Evolutionary conservation across 2,797 vertebrate species (phyloP), one percentile per base, ranked within the genome.

Genomic region (Myotis myotis): DNA sequence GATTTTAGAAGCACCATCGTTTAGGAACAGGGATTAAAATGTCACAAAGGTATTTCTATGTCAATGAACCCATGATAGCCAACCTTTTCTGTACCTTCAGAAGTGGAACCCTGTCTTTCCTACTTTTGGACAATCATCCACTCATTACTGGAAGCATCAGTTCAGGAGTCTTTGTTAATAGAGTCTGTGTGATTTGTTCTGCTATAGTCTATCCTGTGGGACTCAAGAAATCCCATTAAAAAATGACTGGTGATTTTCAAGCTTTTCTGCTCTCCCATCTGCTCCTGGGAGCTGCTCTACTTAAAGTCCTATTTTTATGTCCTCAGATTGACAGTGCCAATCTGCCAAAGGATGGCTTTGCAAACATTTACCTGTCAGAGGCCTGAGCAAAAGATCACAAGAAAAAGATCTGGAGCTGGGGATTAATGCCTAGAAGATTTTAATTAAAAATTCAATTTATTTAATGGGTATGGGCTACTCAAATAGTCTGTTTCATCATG

Each of bases 301-400:
- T 96, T 93, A 76, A 95, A 96, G 94, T 94, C 85, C 83, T 79
- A 2, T 96, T 97, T 97, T 98, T 98, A 97, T 97, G 95, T 66
- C 96, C 97, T 97, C 97, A 95, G 9, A 84, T 92, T 97, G 98
- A 98, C 97, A 95, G 95, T 95, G 95, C 91, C 95, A 97, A 97
- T 98, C 95, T 97, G 91, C 86, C 78, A 81, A 95, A 38, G 38
- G 25, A 89, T 38, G 91, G 95, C 94, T 93, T 97, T 96, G 93
- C 94, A 97, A 96, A 97, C 89, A 92, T 96, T 98, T 94, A 95
- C 96, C 95, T 96, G 95, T 87, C 78, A 87, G 79, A 79, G 62
- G 93, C 81, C 28, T 90, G 84, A 93, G 76, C 53, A 85, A 22
- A 94, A 95, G 53, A 90, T 95, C 83, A 90, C 62, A 33, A 20